Evolutionary conservation across 2,113 vertebrate species (phyloP), one percentile per base, ranked within the genome.

Genomic region (Pteruthius melanotis): DNA sequence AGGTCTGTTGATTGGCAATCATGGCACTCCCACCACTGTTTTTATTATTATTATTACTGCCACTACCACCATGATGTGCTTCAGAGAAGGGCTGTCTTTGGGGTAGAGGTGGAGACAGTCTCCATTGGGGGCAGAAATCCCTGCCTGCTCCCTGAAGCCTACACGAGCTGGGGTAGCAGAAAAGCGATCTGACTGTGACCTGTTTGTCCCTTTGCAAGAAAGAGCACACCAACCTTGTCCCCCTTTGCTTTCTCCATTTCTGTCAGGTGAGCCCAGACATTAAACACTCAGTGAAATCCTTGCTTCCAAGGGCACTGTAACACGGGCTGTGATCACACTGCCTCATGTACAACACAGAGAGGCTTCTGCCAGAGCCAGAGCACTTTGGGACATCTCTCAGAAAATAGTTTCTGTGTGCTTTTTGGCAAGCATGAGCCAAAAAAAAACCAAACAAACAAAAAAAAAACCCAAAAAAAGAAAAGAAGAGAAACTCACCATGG

Each of bases 71-170:
- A 39, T 23, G 30, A 64, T 80, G 76, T 91, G 71, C 78, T 96
- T 94, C 74, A 83, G 40, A 72, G 45, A 84, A 84, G 27, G 49
- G 22, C 40, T 90, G 35, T 85, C 87, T 95, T 93, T 91, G 82
- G 90, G 60, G 45, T 33, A 42, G 27, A 85, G 60, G 28, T 83
- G 52, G 30, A 85, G 50, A 60, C 20, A 57, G 21, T 49, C 23
- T 49, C 44, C 4, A 3, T n/a, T 3, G 4, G 45, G 19, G 63
- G 4, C 26, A 69, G 69, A 70, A 82, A 52, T 68, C 23, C 18
- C 4, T 4, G 7, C 22, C 15, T 23, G 9, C 13, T 63, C 15
- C 30, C 22, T 65, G 17, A 33, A 82, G 47, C 68, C 80, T 33
- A 9, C 20, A 8, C n/a, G 11, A 76, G 2, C 22, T 35, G 26